These are phyloP conservation scores for Rhyacophila brunnea DNA, from an alignment of 1,140 invertebrate species.

Conservation along the genomic window DNA sequence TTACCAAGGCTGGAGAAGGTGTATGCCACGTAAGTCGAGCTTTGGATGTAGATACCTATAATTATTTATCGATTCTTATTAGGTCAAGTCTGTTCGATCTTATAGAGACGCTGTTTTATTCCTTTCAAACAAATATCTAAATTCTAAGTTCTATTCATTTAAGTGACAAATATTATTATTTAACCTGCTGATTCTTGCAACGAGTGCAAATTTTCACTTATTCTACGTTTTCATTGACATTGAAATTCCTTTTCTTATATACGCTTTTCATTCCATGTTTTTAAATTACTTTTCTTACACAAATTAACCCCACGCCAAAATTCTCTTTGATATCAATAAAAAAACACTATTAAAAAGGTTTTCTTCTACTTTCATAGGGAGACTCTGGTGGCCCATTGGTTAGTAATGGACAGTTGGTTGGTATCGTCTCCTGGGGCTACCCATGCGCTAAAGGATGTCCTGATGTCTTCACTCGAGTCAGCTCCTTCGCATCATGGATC, in stretches of 20 bases:
- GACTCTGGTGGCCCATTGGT: constrained; percentile 50
- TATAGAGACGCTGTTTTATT: too few relatives aligned
- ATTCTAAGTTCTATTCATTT: too few relatives aligned
- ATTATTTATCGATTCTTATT: too few relatives aligned
- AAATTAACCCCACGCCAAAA: background rate
- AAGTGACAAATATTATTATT: background rate
- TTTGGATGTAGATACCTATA: too few relatives aligned
- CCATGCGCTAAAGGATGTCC: constrained; percentile 57
- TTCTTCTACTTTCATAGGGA: too few relatives aligned
- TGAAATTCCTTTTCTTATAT: background rate
- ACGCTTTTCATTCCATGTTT: background rate
- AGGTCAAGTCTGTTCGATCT: too few relatives aligned
- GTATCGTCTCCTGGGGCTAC: constrained; percentile 59
- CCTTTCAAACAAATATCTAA: too few relatives aligned
- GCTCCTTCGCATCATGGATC: constrained; percentile 46
- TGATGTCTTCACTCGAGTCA: constrained; percentile 63
- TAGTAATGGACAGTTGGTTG: constrained; percentile 43
- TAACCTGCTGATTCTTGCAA: background rate
- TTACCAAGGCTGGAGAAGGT: constrained; percentile 58
- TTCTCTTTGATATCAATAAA: background rate
- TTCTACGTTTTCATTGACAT: background rate
- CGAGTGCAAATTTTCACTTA: too few relatives aligned
- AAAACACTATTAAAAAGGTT: too few relatives aligned
- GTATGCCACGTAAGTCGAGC: constrained; percentile 55
- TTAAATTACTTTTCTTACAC: background rate